A percentile compares a stretch with the other conserved stretches of the same genome.
phyloP scores from a whole-genome alignment of 2,888 invertebrate species.

The Oegoconia quadripuncta region DNA sequence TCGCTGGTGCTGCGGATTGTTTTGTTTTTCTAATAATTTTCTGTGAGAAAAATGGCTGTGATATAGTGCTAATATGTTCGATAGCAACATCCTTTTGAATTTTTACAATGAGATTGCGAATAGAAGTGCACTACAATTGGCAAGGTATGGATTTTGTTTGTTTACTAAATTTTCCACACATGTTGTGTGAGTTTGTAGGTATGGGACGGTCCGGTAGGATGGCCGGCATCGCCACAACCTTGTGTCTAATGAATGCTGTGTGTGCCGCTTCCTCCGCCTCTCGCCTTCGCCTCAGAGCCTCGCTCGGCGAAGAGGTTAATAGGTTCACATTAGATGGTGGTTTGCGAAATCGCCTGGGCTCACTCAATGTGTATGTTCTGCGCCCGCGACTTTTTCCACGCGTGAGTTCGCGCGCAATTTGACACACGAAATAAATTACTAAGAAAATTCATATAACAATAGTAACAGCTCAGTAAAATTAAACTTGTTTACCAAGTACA shows the following conservation, averaged over 20 bases:
- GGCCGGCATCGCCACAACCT: constrained; percentile 54
- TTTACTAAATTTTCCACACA: constrained; percentile 47
- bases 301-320: constrained; percentile 74
- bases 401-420: constrained; percentile 67
- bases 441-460: not conserved
- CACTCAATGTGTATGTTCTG: constrained; percentile 41
- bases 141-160: constrained; percentile 70
- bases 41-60: constrained; percentile 74
- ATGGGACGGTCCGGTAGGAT: constrained; percentile 45
- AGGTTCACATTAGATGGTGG: constrained; percentile 78
- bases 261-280: constrained; percentile 71
- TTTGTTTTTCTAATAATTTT: constrained; percentile 52
- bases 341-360: constrained; percentile 71
- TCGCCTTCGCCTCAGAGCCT: constrained; percentile 74
- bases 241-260: constrained; percentile 74
- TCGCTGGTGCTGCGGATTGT: constrained; percentile 71
- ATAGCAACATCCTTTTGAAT: constrained; percentile 71
- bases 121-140: constrained; percentile 77
- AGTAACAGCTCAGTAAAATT: not conserved
- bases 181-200: constrained; percentile 37
- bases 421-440: constrained; percentile 27
- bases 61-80: constrained; percentile 77
- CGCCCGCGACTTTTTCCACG: constrained; percentile 64
- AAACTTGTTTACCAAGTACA: not conserved
- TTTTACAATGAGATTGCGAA: constrained; percentile 77